Evolutionary conservation across 2,888 invertebrate genomes (phyloP).

Genomic region (Cantharis nigra): DNA sequence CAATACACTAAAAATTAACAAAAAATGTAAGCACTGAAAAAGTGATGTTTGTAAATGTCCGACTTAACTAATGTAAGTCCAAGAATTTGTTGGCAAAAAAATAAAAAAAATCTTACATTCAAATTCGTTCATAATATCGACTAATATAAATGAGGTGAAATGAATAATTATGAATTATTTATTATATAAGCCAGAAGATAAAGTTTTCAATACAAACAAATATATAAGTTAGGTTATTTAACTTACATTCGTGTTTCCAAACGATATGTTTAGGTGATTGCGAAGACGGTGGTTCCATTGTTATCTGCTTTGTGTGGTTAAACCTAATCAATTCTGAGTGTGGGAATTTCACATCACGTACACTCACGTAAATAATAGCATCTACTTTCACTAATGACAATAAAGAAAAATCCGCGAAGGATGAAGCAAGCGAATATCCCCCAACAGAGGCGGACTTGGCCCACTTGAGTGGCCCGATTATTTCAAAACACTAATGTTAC

Average conservation of each 20-base stretch:
- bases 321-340: neutral
- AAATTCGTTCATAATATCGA: slow-evolving; percentile 33
- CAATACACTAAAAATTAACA: slow-evolving; percentile 72
- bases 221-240: slow-evolving; percentile 35
- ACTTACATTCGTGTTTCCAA: slow-evolving; percentile 68
- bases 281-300: slow-evolving; percentile 50
- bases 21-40: neutral
- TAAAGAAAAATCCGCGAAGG: neutral
- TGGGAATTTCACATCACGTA: neutral
- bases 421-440: neutral
- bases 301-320: slow-evolving; percentile 20
- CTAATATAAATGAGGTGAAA: slow-evolving; percentile 7
- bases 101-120: slow-evolving; percentile 41
- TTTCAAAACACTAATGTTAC: neutral
- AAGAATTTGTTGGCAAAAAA: slow-evolving; percentile 36
- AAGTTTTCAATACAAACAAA: slow-evolving; percentile 24
- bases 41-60: neutral
- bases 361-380: neutral
- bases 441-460: neutral
- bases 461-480: neutral
- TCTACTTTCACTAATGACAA: neutral
- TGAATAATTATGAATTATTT: neutral
- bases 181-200: neutral
- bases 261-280: slow-evolving; percentile 61
- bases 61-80: slow-evolving; percentile 25